Evolutionary conservation across 2,113 vertebrate genomes (phyloP).

Genomic region (Myiagra hebetior): DNA sequence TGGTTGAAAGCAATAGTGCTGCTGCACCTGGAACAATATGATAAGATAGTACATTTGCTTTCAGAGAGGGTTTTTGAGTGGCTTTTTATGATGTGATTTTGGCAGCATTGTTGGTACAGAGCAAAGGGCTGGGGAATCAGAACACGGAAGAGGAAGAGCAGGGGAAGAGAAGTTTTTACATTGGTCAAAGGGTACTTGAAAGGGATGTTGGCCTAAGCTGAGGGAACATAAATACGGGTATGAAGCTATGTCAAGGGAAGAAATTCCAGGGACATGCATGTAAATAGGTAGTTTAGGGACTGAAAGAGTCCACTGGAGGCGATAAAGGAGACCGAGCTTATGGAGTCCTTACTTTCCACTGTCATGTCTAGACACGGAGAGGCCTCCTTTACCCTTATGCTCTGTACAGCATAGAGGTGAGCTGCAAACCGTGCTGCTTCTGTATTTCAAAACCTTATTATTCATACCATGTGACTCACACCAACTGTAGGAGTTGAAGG

Average conservation of each 20-base stretch:
- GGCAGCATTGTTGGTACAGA: not conserved
- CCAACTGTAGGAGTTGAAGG: not conserved
- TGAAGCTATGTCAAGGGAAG: not conserved
- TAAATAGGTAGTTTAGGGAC: not conserved
- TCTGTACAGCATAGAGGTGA: not conserved
- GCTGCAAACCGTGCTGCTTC: not conserved
- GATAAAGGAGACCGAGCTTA: not conserved
- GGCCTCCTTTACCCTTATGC: not conserved
- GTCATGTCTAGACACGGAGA: accelerated
- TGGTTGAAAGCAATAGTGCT: not conserved
- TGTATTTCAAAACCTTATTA: not conserved
- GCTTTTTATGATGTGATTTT: not conserved
- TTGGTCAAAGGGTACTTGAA: not conserved
- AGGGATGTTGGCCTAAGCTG: not conserved
- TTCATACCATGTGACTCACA: not conserved
- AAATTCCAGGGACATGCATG: not conserved
- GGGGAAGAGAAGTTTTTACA: not conserved
- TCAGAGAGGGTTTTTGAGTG: not conserved
- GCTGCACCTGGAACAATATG: accelerated
- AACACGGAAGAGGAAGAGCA: not conserved
- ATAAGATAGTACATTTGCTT: not conserved
- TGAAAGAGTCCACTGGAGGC: not conserved
- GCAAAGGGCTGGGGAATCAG: not conserved
- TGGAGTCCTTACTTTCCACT: not conserved
- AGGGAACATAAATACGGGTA: not conserved